Percentiles rank a stretch among this genome's conserved stretches.
Evolutionary conservation across 1,140 invertebrate species (phyloP).

Genomic region (Helicoverpa zea): DNA sequence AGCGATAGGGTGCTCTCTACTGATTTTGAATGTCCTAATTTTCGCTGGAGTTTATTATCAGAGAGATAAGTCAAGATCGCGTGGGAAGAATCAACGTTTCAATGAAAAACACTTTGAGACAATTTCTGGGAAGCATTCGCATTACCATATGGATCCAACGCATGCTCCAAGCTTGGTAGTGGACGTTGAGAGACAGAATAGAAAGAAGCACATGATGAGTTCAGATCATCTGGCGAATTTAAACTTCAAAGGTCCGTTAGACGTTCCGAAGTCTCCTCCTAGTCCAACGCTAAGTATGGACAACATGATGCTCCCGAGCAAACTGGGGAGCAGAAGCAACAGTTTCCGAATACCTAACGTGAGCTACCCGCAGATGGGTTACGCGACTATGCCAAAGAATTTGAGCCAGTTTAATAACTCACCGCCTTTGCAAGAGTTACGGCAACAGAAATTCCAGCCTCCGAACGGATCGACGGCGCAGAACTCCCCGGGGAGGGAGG

Average conservation of each 20-base stretch:
- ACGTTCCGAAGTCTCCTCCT: constrained; percentile 79
- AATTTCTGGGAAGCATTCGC: constrained; percentile 89
- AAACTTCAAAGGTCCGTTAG: constrained; percentile 85
- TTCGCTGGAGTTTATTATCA: constrained; percentile 96
- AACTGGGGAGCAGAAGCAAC: constrained; percentile 79
- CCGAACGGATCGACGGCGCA: constrained; percentile 78
- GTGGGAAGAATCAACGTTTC: constrained; percentile 85
- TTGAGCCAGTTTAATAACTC: constrained; percentile 82
- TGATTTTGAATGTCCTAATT: constrained; percentile 95
- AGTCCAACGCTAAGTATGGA: constrained; percentile 84
- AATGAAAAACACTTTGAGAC: constrained; percentile 91
- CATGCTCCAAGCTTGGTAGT: constrained; percentile 92
- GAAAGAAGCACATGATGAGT: constrained; percentile 78
- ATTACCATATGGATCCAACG: constrained; percentile 90
- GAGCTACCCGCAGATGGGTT: constrained; percentile 80
- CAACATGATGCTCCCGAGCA: constrained; percentile 84
- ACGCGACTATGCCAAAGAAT: constrained; percentile 85
- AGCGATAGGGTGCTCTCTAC: constrained; percentile 94
- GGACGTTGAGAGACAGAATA: constrained; percentile 91
- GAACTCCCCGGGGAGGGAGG: constrained; percentile 70
- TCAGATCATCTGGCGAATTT: constrained; percentile 79
- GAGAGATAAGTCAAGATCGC: constrained; percentile 91
- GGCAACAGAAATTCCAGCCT: constrained; percentile 78
- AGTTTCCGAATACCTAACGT: constrained; percentile 80
- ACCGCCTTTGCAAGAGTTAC: constrained; percentile 80